Conservation (phyloP, 2,797 vertebrate species). For the Pampus argenteus region DNA sequence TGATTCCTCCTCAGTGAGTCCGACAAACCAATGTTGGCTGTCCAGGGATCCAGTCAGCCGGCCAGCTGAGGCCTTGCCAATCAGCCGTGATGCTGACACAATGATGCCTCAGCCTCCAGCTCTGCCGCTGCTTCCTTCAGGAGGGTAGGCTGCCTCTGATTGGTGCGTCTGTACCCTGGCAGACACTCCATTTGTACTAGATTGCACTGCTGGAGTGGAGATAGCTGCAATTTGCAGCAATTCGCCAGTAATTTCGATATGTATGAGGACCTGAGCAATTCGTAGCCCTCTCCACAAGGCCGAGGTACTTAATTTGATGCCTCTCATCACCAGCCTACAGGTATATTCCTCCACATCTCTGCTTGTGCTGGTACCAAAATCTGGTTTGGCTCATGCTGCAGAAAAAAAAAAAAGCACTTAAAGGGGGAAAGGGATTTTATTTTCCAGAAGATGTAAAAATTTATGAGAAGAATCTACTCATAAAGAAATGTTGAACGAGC, state of each 20-base stretch:
- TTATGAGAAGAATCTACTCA: slow-evolving; percentile 56
- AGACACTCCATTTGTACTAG: slow-evolving; percentile 75
- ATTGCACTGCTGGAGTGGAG: slow-evolving; percentile 75
- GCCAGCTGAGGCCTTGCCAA: slow-evolving; percentile 68
- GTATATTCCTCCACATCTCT: slow-evolving; percentile 48
- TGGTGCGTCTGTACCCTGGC: slow-evolving; percentile 67
- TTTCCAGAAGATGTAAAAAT: slow-evolving; percentile 52
- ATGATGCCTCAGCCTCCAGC: slow-evolving; percentile 53
- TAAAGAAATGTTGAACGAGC: slow-evolving; percentile 54
- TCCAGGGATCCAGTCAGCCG: slow-evolving; percentile 58
- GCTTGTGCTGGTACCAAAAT: slow-evolving; percentile 21
- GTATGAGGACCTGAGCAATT: slow-evolving; percentile 74
- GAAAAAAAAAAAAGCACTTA: slow-evolving; percentile 6
- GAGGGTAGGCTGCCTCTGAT: slow-evolving; percentile 59
- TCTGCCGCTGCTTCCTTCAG: slow-evolving; percentile 57
- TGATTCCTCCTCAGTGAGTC: slow-evolving; percentile 71
- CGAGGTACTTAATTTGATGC: slow-evolving; percentile 70
- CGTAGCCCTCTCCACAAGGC: slow-evolving; percentile 58
- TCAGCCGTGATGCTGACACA: slow-evolving; percentile 61
- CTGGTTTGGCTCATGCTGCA: slow-evolving; percentile 19
- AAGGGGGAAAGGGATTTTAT: slow-evolving; percentile 40
- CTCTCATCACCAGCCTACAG: slow-evolving; percentile 60
- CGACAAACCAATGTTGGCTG: slow-evolving; percentile 59
- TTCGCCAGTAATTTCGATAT: slow-evolving; percentile 78
- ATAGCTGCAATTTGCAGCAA: slow-evolving; percentile 81